These are phyloP conservation scores for Drosophila cardini DNA, from an alignment of 1,140 invertebrate species.

Conservation along the genomic window DNA sequence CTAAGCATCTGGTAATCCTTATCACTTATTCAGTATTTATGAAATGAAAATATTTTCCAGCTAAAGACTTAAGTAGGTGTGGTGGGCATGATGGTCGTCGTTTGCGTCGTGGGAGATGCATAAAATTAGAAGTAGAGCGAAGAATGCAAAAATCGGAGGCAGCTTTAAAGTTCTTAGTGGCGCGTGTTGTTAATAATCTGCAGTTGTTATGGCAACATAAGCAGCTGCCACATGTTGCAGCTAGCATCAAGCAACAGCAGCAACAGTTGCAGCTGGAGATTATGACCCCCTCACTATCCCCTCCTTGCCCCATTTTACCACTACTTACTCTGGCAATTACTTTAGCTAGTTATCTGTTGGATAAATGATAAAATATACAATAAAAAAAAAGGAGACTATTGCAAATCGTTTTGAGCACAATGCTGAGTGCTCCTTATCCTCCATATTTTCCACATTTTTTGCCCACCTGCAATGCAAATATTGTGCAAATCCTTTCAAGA, in stretches of 20 bases:
- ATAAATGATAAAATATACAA: constrained; percentile 1
- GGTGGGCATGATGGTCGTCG: too few species aligned
- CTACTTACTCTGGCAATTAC: constrained; percentile 13
- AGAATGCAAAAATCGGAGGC: too few species aligned
- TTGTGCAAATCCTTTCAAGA: constrained; percentile 8
- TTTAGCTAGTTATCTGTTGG: constrained; percentile 1
- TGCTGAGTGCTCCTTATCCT: too few species aligned
- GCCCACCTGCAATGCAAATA: constrained; percentile 3
- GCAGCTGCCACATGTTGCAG: constrained; percentile 22
- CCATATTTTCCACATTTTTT: too few species aligned
- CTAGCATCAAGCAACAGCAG: not conserved
- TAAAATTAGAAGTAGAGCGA: too few species aligned
- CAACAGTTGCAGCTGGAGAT: constrained; percentile 2
- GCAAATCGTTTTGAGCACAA: not conserved
- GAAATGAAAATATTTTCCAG: too few species aligned
- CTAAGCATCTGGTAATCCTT: too few species aligned
- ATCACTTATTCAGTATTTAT: too few species aligned
- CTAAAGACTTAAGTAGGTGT: too few species aligned
- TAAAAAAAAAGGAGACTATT: not conserved
- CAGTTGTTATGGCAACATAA: constrained; percentile 24
- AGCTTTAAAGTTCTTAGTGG: not conserved
- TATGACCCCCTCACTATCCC: not conserved
- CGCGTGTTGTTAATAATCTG: not conserved
- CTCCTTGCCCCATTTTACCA: not conserved
- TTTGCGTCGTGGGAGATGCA: too few species aligned